phyloP scores from a whole-genome alignment of 2,797 vertebrate species.

The Amblyraja radiata region DNA sequence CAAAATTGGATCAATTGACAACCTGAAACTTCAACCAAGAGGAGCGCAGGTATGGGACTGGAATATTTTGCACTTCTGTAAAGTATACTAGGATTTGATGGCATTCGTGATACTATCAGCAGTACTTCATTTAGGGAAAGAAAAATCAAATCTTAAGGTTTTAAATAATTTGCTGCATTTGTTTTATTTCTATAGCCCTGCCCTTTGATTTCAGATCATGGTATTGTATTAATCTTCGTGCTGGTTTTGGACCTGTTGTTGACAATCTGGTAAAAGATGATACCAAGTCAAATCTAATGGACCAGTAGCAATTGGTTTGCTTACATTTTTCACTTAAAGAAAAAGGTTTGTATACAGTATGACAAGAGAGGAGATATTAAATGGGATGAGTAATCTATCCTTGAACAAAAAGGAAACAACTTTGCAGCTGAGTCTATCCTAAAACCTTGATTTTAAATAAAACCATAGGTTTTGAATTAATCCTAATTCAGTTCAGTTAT shows the following conservation, averaged over 20 bases:
- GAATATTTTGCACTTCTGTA: neutral
- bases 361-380: neutral
- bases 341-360: neutral
- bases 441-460: neutral
- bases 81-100: neutral
- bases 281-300: neutral
- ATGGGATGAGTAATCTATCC: neutral
- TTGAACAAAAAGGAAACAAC: neutral
- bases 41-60: constrained; percentile 80
- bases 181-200: neutral
- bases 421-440: neutral
- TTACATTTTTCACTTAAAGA: neutral
- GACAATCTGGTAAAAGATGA: neutral
- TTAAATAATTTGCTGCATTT: neutral
- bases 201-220: neutral
- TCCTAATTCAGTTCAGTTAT: neutral
- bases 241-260: neutral
- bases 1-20: constrained; percentile 85
- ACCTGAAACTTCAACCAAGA: constrained; percentile 87
- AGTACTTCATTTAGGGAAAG: neutral
- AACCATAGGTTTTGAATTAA: neutral
- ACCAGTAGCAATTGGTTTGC: neutral
- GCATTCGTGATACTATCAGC: neutral
- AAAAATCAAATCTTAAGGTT: neutral
- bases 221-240: neutral